These are phyloP conservation scores for Tinea semifulvella DNA, from an alignment of 2,888 invertebrate species.

Conservation along the genomic window DNA sequence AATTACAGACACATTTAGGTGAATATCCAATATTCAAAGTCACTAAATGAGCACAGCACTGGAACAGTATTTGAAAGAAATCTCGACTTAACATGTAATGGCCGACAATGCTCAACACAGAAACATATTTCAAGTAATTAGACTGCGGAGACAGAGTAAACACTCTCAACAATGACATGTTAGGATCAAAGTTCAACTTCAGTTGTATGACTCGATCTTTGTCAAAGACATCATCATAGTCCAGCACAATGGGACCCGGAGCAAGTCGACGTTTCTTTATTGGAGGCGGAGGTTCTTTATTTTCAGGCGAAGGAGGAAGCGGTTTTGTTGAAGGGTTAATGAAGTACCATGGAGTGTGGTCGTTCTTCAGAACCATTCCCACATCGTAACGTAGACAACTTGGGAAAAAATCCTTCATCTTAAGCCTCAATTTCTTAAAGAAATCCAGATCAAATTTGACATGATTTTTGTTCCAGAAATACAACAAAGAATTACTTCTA, in stretches of 20 bases:
- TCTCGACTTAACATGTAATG: constrained; percentile 21
- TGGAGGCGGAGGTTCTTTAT: constrained; percentile 9
- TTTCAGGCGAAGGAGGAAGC: not conserved
- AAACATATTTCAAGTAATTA: constrained; percentile 40
- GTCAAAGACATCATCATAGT: constrained; percentile 37
- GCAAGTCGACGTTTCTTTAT: constrained; percentile 31
- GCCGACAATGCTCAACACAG: constrained; percentile 40
- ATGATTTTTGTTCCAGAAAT: constrained; percentile 37
- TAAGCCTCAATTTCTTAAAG: constrained; percentile 29
- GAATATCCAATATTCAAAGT: constrained; percentile 29
- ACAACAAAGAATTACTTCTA: constrained; percentile 23
- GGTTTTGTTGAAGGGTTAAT: not conserved
- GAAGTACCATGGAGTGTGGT: not conserved
- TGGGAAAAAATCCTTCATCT: constrained; percentile 33
- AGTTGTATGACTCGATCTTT: constrained; percentile 29
- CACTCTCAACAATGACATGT: not conserved
- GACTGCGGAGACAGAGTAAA: constrained; percentile 25
- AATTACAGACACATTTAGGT: not conserved
- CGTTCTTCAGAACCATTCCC: not conserved
- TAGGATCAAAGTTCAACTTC: constrained; percentile 28
- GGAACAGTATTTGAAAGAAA: constrained; percentile 44
- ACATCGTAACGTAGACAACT: constrained; percentile 1
- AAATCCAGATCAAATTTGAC: constrained; percentile 36
- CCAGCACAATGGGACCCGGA: constrained; percentile 25
- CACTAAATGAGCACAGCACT: constrained; percentile 32